Base-by-base conservation (phyloP, 2,113 vertebrate genomes). In the Geococcyx californianus region DNA sequence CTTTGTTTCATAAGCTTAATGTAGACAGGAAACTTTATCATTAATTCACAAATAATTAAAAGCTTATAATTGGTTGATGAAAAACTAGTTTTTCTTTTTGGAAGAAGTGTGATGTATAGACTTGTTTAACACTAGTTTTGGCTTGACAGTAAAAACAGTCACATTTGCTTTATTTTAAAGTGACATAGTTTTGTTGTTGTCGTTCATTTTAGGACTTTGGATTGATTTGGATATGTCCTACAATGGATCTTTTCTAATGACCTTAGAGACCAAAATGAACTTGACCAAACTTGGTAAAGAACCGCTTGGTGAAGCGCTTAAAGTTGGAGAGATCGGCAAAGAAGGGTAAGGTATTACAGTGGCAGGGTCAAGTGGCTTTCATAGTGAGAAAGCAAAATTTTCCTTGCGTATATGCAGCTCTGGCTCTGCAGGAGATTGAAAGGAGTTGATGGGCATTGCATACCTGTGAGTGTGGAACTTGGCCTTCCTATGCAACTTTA, bases 231-330 rank as follows among this genome's bases (percentile, higher is more conserved):
- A 99, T 95, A 98, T 99, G 93, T 99, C 99, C 90, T 99, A 99
- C 97, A 98, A 98, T 17, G 99, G 99, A 70, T 99, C 99, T 91
- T 99, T 99, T 98, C 98, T 99, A 67, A 99, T 99, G 99, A 99
- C 99, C 19, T 97, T 99, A 13, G 99, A 99, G 98, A 99, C 99
- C 92, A 99, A 99, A 98, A 99, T 99, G 99, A 99, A 99, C 98
- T 98, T 99, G 97, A 98, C 98, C 91, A 98, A 98, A 94, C 98
- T 99, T 94, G 99, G 99, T 85, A 99, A 99, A 98, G 99, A 99
- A 94, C 98, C 98, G 1, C 94, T 98, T 79, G 98, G 98, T 66
- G 99, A 99, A 95, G 98, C 98, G 2, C 96, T 99, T 49, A 98
- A 90, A 97, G 97, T 98, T 66, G 99, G 99, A 84, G 99, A 99